Base-by-base conservation (phyloP, 2,888 invertebrate species). In the Lycocerus yunnanus region DNA sequence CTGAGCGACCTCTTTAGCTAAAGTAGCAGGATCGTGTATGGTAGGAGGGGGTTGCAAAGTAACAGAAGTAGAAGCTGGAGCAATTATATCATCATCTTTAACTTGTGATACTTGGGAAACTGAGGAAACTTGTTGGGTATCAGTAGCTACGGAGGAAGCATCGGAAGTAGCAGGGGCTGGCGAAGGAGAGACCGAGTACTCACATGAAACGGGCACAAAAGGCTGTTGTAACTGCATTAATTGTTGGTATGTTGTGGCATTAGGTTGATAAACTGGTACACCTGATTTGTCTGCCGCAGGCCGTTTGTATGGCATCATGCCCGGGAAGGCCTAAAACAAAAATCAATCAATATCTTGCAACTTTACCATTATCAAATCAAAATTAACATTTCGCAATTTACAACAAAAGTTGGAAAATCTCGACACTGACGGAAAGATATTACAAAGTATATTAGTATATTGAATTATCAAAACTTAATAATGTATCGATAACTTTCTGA, bases 141-240 rank as follows among this genome's bases (percentile, higher is more conserved):
- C 82, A 78, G 83, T 82, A 80, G 82, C 82, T 78, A 82, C 83
- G 67, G 83, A 79, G 78, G 82, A 81, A 75, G 83, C 80, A 82
- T 86, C 86, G 78, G 81, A 81, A 73, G 80, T 79, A 77, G 81
- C 79, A 79, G 82, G 80, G 78, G 79, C 77, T 80, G 80, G 76
- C 78, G 91, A 90, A 88, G 92, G 91, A 89, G 92, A 91, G 90
- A 91, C 91, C 90, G 92, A 91, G 94, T 95, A 96, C 97, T 97
- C 97, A 97, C 97, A 97, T 95, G 97, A 96, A 91, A 97, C 96
- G 93, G 97, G 96, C 93, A 97, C 96, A 92, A 96, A 97, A 89
- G 96, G 97, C 93, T 96, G 96, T 90, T 94, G 92, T 86, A 95
- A 92, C 91, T 96, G 96, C 93, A 97, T 94, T 89, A 97, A 92